Conservation (phyloP, 2,113 vertebrate species). For the Burhinus oedicnemus region DNA sequence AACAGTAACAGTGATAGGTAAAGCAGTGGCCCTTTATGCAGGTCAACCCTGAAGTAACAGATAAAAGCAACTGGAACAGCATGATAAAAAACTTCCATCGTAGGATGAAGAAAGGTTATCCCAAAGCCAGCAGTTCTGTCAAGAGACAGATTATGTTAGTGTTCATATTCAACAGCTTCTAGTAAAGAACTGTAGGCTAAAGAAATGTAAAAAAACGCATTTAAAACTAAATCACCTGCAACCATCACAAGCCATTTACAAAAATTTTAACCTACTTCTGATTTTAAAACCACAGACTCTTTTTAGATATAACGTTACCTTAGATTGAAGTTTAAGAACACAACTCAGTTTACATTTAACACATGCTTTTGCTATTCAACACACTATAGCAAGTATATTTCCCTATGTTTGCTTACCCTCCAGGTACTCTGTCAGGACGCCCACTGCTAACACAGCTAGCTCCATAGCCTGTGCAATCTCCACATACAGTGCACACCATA, state of each 20-base stretch:
- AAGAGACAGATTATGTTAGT: neutral
- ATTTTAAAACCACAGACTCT: neutral
- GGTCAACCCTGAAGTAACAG: neutral
- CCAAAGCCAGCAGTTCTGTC: neutral
- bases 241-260: neutral
- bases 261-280: neutral
- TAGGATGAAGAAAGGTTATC: neutral
- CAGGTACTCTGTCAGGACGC: conserved; percentile 93
- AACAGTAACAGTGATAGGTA: neutral
- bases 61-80: neutral
- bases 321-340: neutral
- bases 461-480: conserved; percentile 97
- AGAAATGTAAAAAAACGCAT: neutral
- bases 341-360: neutral
- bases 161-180: neutral
- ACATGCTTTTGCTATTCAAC: neutral
- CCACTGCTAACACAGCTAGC: conserved; percentile 98
- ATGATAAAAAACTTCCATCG: neutral
- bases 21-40: neutral
- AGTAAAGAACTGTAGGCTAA: neutral
- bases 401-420: conserved; percentile 83
- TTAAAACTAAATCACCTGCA: neutral
- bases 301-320: neutral
- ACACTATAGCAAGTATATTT: neutral
- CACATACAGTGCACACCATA: conserved; percentile 98